Conservation (phyloP, 1,140 invertebrate genomes). For the honey bee (Apis mellifera) region Amel_HAv3.1 CM009936.2:13257501-13258000, state of each 20-base stretch:
- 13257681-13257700: conserved; percentile 98
- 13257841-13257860: conserved; percentile 81
- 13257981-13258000: too few species aligned
- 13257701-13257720: conserved; percentile 99
- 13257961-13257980: too few species aligned
- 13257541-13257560: conserved; percentile 5
- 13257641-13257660: conserved; percentile 97
- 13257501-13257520: neutral
- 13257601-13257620: conserved; percentile 98
- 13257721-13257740: conserved; percentile 97
- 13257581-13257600: conserved; percentile 98
- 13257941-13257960: too few species aligned
- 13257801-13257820: conserved; percentile 92
- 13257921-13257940: too few species aligned
- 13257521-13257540: neutral
- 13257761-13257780: conserved; percentile 98
- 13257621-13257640: conserved; percentile 97
- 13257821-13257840: conserved; percentile 84
- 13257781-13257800: conserved; percentile 99
- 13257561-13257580: conserved; percentile 83
- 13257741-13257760: conserved; percentile 97
- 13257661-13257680: conserved; percentile 99
- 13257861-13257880: conserved; percentile 69
- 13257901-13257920: neutral
- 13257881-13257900: neutral